phyloP scores from a whole-genome alignment of 2,113 vertebrate genomes.

The Misgurnus mizolepis region DNA sequence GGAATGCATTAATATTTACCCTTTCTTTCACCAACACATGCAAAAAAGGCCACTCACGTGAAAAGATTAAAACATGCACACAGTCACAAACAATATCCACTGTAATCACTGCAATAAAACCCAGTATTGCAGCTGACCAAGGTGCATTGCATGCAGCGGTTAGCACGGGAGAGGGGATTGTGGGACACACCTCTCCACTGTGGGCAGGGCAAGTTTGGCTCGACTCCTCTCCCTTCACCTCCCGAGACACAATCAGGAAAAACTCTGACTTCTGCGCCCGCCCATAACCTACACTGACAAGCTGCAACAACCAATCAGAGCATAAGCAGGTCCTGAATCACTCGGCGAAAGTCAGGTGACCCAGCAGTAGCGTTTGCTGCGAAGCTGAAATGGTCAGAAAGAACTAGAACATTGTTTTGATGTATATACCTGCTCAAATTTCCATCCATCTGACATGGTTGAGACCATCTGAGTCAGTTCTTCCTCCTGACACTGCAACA shows the following conservation, averaged over 20 bases:
- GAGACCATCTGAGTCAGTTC: slow-evolving; percentile 99
- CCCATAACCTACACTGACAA: slow-evolving; percentile 94
- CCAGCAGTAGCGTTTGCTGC: slow-evolving; percentile 30
- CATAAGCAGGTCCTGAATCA: slow-evolving; percentile 63
- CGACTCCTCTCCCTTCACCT: slow-evolving; percentile 90
- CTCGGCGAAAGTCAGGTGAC: slow-evolving; percentile 28
- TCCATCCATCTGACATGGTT: slow-evolving; percentile 99
- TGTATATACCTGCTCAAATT: slow-evolving; percentile 92
- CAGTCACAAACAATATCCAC: slow-evolving; percentile 3
- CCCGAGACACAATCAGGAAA: slow-evolving; percentile 95
- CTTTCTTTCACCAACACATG: background rate
- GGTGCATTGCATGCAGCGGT: slow-evolving; percentile 79
- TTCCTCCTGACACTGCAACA: slow-evolving; percentile 98
- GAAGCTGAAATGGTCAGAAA: slow-evolving; percentile 57
- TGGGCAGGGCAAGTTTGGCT: slow-evolving; percentile 80
- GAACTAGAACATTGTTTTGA: slow-evolving; percentile 47
- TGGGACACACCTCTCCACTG: slow-evolving; percentile 90
- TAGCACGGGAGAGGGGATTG: slow-evolving; percentile 71
- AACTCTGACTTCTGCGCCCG: slow-evolving; percentile 91
- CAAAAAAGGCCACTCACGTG: background rate
- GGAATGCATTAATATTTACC: slow-evolving; percentile 2
- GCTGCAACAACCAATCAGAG: slow-evolving; percentile 91
- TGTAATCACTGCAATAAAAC: slow-evolving; percentile 16
- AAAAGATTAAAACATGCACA: slow-evolving; percentile 32
- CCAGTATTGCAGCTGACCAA: slow-evolving; percentile 49